These are phyloP conservation scores for Aix galericulata DNA, from an alignment of 2,113 vertebrate species.

Conservation along the genomic window DNA sequence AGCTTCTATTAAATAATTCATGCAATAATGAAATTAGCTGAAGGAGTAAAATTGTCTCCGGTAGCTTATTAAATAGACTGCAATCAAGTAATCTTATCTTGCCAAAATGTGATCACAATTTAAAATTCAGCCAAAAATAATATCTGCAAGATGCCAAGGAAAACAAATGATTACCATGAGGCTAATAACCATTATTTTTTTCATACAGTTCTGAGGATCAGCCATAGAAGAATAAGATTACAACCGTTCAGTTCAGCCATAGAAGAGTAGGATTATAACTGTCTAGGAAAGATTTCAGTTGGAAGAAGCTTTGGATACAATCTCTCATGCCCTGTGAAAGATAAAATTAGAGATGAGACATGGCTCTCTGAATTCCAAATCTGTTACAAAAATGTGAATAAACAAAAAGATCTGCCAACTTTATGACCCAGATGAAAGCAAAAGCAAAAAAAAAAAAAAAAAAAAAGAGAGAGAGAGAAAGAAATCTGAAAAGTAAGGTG, in stretches of 20 bases:
- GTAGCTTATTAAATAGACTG: neutral
- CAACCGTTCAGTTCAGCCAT: neutral
- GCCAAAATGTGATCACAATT: conserved; percentile 6
- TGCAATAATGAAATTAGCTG: conserved; percentile 10
- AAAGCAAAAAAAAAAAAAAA: neutral
- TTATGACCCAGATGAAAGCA: neutral
- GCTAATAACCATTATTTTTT: neutral
- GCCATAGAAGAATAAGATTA: neutral
- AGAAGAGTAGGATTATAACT: neutral
- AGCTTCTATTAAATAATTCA: conserved; percentile 27
- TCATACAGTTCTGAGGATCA: neutral
- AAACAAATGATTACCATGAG: neutral
- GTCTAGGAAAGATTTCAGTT: neutral
- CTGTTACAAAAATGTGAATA: neutral
- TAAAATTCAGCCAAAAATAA: neutral
- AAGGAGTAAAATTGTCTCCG: neutral
- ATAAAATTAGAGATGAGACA: neutral
- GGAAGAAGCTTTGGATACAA: neutral
- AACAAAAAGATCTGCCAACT: neutral
- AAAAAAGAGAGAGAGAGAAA: accelerated
- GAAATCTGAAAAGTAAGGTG: neutral
- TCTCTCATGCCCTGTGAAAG: neutral
- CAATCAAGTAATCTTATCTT: neutral
- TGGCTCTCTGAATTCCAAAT: neutral
- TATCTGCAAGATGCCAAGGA: neutral